Base-by-base conservation (phyloP, 2,888 invertebrate species). In the Carterocephalus palaemon region DNA sequence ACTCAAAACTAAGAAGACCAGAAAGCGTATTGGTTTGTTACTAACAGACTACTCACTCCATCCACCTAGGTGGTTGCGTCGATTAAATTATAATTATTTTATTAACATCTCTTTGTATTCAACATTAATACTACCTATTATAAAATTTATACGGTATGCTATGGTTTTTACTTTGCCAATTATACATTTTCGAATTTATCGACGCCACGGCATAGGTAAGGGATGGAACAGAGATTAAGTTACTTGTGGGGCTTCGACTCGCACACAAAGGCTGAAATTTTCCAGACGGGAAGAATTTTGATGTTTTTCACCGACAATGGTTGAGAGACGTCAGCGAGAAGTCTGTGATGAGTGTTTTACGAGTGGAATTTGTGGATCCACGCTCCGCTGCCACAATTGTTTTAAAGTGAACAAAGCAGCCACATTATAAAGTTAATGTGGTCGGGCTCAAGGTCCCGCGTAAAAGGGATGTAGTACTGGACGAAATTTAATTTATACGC, bases 211-310 rank as follows among this genome's bases (percentile, higher is more conserved):
- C 68, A 67, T 72, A 76, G 69, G 76, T 76, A 76, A 67, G 67
- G 66, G 66, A 53, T 45, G 67, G 64, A 63, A 65, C 64, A 62
- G 68, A 75, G 74, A 82, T 80, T 78, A 79, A 76, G 70, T 78
- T 73, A 80, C 76, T 80, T 78, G 68, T 61, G 62, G 57, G 74
- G 71, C 70, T 79, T 78, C 75, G 61, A 55, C 67, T 67, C 62
- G 47, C 53, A 51, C 65, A 74, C 75, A 78, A 79, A 75, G 70
- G 70, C 67, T 62, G 52, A 70, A 70, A 76, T 70, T 73, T 76
- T 72, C 71, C 74, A 70, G 73, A 69, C 71, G 63, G 61, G 63
- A 76, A 72, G 75, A 77, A 74, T 76, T 75, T 74, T 68, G 71
- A 72, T 65, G 71, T 64, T 62, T 57, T 52, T 64, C 55, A 67